Base-by-base conservation (phyloP, 2,888 invertebrate species). In the Nebria brevicollis region DNA sequence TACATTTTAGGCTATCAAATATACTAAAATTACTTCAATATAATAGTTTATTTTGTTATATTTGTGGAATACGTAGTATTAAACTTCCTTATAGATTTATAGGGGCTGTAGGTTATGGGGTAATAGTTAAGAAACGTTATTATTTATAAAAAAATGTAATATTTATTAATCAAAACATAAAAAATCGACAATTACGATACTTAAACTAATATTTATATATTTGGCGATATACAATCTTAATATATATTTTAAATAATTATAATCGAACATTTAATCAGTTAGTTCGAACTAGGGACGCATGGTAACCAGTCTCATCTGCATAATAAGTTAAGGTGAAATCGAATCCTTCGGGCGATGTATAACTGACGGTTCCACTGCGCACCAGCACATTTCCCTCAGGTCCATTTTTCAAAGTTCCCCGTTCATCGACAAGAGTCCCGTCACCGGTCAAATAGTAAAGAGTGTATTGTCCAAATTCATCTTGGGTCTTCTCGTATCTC, bases 241-340 rank as follows among this genome's bases (percentile, higher is more conserved):
- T 11, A 13, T 26, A 72, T 42, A 34, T 26, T 10, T 15, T 66
- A 66, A 72, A 72, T 4, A 2, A 72, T 34, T n/a, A 26, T 72
- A 72, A 34, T 34, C 6, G 11, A 72, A 34, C 11, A 66, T 42
- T 41, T 11, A 68, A 68, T 42, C 66, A 42, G 70, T 77, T 68
- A 83, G 85, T 78, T 83, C 77, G 8, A 54, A 11, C 13, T 7
- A 54, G 13, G 13, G 54, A 54, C 0, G 91, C 90, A 82, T 90
- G 90, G 89, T 88, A 91, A 6, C 91, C 91, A 83, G 91, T 91
- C 84, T 91, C 91, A 83, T 91, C 91, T 82, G 92, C 90, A 82
- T 87, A 73, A 89, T 91, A 91, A 73, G 43, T 85, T 74, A 91
- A 87, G 6, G 85, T 77, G 89, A 91, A 90, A 76, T 84, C 42